A percentile compares a stretch with the other conserved stretches of the same genome.
phyloP scores from a whole-genome alignment of 1,140 invertebrate species.

The Panagrolaimus sp. region DNA sequence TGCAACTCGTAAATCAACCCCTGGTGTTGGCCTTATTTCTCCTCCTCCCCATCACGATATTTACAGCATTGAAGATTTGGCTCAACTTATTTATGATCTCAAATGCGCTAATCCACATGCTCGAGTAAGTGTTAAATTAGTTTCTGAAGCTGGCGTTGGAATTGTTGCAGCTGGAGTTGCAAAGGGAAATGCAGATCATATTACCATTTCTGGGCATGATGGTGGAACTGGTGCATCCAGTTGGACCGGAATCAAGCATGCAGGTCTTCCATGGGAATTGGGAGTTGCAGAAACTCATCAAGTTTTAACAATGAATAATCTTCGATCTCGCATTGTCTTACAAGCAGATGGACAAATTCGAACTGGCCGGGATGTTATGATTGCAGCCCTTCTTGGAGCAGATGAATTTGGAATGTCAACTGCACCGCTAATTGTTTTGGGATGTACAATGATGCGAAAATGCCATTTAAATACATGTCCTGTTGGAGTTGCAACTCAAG shows the following conservation, averaged over 20 bases:
- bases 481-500: constrained; percentile 92
- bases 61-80: constrained; percentile 97
- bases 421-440: constrained; percentile 88
- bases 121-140: constrained; percentile 91
- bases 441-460: constrained; percentile 99
- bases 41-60: constrained; percentile 99
- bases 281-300: constrained; percentile 96
- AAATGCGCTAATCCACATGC: constrained; percentile 93
- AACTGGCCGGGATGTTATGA: constrained; percentile 90
- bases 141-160: constrained; percentile 95
- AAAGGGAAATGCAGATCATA: constrained; percentile 96
- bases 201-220: constrained; percentile 95
- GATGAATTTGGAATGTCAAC: constrained; percentile 96
- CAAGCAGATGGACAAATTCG: constrained; percentile 90
- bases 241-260: constrained; percentile 87
- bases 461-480: constrained; percentile 99
- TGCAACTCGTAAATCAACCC: constrained; percentile 83
- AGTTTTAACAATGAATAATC: constrained; percentile 82
- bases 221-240: constrained; percentile 86
- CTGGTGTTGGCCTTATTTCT: constrained; percentile 94
- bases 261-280: constrained; percentile 93
- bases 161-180: constrained; percentile 95
- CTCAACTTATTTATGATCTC: constrained; percentile 94
- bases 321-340: constrained; percentile 83
- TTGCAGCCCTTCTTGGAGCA: constrained; percentile 87